Evolutionary conservation across 1,140 invertebrate genomes (phyloP).

Genomic region (Nebria ingens): DNA sequence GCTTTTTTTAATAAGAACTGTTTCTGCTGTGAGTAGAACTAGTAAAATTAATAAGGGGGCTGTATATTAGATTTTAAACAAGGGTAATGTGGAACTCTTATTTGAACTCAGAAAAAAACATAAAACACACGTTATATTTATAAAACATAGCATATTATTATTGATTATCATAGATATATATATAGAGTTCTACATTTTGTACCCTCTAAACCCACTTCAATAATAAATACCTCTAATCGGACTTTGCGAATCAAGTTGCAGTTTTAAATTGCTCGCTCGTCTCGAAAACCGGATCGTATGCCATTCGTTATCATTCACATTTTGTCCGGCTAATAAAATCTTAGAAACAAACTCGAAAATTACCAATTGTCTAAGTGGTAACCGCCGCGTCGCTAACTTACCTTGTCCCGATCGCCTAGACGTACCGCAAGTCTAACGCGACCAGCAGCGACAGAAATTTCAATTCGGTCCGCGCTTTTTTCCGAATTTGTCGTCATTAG

Average conservation of each 20-base stretch:
- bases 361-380: neutral
- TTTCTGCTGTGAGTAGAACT: slow-evolving; percentile 49
- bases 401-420: slow-evolving; percentile 65
- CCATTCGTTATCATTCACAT: slow-evolving; percentile 88
- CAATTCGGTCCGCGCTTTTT: slow-evolving; percentile 65
- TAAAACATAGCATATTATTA: too few relatives aligned
- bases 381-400: slow-evolving; percentile 14
- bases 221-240: slow-evolving; percentile 67
- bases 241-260: slow-evolving; percentile 75
- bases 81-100: too few relatives aligned
- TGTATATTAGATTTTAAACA: too few relatives aligned
- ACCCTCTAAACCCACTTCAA: too few relatives aligned
- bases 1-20: slow-evolving; percentile 61
- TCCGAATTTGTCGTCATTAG: slow-evolving; percentile 65
- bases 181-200: too few relatives aligned
- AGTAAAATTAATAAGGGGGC: too few relatives aligned
- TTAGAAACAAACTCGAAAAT: slow-evolving; percentile 38
- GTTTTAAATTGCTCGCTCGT: slow-evolving; percentile 67
- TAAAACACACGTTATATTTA: too few relatives aligned
- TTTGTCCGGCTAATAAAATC: slow-evolving; percentile 70
- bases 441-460: slow-evolving; percentile 72
- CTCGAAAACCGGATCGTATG: slow-evolving; percentile 82
- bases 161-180: too few relatives aligned
- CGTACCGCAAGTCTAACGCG: slow-evolving; percentile 68
- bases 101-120: too few relatives aligned